These are phyloP conservation scores for Aethes cnicana DNA, from an alignment of 2,888 invertebrate genomes.

Conservation along the genomic window DNA sequence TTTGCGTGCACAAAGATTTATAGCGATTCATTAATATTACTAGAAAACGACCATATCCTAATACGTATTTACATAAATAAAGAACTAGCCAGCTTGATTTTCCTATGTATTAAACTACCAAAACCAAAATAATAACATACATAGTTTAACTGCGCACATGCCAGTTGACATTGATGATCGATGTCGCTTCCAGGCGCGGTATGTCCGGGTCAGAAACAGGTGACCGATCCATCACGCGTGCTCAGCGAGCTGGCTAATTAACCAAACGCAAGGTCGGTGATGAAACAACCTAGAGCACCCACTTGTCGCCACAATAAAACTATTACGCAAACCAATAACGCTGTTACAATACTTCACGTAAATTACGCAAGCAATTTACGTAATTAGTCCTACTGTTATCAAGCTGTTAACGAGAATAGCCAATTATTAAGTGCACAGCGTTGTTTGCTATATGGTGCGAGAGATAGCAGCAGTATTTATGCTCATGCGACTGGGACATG, in stretches of 20 bases:
- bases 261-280: constrained; percentile 76
- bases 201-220: constrained; percentile 52
- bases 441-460: neutral
- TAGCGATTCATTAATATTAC: too few relatives aligned
- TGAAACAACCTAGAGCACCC: constrained; percentile 66
- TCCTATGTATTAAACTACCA: too few relatives aligned
- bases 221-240: constrained; percentile 77
- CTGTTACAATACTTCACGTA: constrained; percentile 31
- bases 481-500: constrained; percentile 45
- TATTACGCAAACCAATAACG: constrained; percentile 49
- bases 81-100: too few relatives aligned
- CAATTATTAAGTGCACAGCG: constrained; percentile 4
- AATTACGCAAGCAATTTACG: constrained; percentile 19
- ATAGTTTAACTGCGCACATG: too few relatives aligned
- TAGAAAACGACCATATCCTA: too few relatives aligned
- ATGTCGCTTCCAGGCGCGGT: constrained; percentile 36
- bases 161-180: too few relatives aligned
- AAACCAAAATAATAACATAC: too few relatives aligned
- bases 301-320: constrained; percentile 57
- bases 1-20: too few relatives aligned
- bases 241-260: constrained; percentile 73
- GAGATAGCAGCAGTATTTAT: constrained; percentile 30
- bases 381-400: constrained; percentile 5
- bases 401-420: neutral
- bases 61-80: too few relatives aligned